A percentile compares a stretch with the other conserved stretches of the same genome.
Evolutionary conservation across 2,113 vertebrate species (phyloP).

Genomic region (Alligator mississippiensis): DNA sequence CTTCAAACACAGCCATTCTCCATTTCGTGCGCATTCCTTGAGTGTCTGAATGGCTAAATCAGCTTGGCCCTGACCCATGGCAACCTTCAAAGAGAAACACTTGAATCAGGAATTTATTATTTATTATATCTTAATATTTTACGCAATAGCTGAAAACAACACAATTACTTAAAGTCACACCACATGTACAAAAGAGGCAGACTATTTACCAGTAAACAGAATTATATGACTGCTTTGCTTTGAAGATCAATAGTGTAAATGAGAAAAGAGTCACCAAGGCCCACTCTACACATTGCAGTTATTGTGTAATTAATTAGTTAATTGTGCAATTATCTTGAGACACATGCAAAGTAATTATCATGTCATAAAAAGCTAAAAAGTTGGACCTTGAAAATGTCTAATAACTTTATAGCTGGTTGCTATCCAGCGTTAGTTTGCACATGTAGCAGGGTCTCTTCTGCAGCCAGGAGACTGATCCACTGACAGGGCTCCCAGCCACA

Average conservation of each 20-base stretch:
- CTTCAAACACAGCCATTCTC: conserved; percentile 97
- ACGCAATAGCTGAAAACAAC: not conserved
- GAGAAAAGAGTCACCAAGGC: not conserved
- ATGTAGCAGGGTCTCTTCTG: too few species aligned
- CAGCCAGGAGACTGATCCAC: too few species aligned
- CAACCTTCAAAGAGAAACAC: conserved; percentile 82
- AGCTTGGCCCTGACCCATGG: conserved; percentile 98
- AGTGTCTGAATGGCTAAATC: conserved; percentile 93
- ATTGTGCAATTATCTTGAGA: too few species aligned
- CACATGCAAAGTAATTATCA: too few species aligned
- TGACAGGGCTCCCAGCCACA: too few species aligned
- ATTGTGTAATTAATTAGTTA: too few species aligned
- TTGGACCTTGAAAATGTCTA: too few species aligned
- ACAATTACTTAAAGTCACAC: accelerated
- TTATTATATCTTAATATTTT: not conserved
- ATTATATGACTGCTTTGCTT: not conserved
- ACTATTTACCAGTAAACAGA: not conserved
- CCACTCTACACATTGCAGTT: not conserved
- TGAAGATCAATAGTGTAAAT: not conserved
- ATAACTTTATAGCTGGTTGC: too few species aligned
- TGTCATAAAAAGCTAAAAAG: too few species aligned
- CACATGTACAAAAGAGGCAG: accelerated
- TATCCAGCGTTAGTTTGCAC: too few species aligned
- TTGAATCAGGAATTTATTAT: not conserved
- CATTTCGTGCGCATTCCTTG: conserved; percentile 87